These are phyloP conservation scores for Lochmaea crataegi DNA, from an alignment of 2,888 invertebrate species.

Conservation along the genomic window DNA sequence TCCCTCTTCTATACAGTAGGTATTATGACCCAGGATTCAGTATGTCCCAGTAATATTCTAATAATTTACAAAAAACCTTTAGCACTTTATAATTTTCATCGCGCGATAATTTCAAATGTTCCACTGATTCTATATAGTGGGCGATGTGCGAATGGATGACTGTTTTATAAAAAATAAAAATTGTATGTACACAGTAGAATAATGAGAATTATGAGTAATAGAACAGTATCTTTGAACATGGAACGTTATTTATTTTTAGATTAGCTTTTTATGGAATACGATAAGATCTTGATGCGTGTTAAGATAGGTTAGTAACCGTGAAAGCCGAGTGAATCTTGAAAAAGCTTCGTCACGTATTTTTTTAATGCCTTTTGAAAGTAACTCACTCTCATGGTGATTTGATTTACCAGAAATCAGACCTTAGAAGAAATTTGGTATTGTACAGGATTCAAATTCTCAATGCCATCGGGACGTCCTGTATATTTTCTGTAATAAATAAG, in stretches of 20 bases:
- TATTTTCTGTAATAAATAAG: too few relatives aligned
- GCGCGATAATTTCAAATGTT: too few relatives aligned
- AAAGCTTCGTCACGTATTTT: constrained; percentile 4
- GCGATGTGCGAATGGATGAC: too few relatives aligned
- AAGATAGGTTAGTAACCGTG: constrained; percentile 15
- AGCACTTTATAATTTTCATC: too few relatives aligned
- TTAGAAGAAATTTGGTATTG: not conserved
- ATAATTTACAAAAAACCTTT: too few relatives aligned
- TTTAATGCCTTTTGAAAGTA: constrained; percentile 10
- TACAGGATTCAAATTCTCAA: not conserved
- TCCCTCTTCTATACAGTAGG: too few relatives aligned
- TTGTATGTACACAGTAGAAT: not conserved
- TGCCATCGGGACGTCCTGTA: too few relatives aligned
- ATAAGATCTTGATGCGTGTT: constrained; percentile 13
- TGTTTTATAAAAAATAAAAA: too few relatives aligned
- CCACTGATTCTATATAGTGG: too few relatives aligned
- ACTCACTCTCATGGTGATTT: not conserved
- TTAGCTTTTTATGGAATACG: constrained; percentile 11
- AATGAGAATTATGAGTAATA: not conserved
- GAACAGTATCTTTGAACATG: not conserved
- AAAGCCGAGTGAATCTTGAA: constrained; percentile 7
- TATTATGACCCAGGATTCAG: too few relatives aligned
- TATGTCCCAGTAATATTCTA: too few relatives aligned
- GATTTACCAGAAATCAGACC: not conserved
- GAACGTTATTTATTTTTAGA: constrained; percentile 13